Evolutionary conservation across 2,888 invertebrate genomes (phyloP), one percentile per base, ranked within the genome.

Genomic region (Zygogramma bicolorata): DNA sequence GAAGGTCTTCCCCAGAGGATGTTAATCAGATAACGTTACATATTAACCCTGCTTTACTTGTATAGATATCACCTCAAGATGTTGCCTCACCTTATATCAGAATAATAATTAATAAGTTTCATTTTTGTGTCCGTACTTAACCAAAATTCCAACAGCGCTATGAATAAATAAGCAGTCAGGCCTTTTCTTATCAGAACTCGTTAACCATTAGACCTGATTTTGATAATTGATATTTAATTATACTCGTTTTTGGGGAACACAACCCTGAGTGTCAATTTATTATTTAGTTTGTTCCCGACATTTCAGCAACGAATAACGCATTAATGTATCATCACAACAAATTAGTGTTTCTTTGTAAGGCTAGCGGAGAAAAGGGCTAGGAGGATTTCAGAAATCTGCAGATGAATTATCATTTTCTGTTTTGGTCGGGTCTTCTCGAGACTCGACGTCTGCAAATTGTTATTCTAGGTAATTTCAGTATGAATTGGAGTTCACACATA

Each of bases 221-320:
- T 66, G 61, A 61, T 70, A 70, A 70, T 70, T 65, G 58, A 70
- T 65, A 60, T 31, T 61, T 63, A 69, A 57, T 61, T 57, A 18
- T 53, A 66, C 65, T 66, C 31, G 49, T 40, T 46, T 13, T 53
- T 20, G 31, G 29, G 25, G n/a, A 25, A 22, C 53, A 13, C 53
- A 27, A 60, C 22, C 53, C 66, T 10, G 27, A 46, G 65, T 61
- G 59, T 27, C 27, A 61, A 66, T 65, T 58, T 42, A 70, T 70
- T 57, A 70, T 65, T 66, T 7, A 61, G 38, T 27, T 46, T 18
- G 46, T 46, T 46, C 20, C 15, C 20, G 5, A n/a, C 46, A 15
- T 46, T 46, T 13, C 53, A 25, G 13, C 13, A 25, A 5, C 53
- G 13, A n/a, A 25, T 25, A 53, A 25, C 53, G 22, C 25, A 7